Conservation (phyloP, 2,113 vertebrate genomes). For the Oryzias curvinotus region DNA sequence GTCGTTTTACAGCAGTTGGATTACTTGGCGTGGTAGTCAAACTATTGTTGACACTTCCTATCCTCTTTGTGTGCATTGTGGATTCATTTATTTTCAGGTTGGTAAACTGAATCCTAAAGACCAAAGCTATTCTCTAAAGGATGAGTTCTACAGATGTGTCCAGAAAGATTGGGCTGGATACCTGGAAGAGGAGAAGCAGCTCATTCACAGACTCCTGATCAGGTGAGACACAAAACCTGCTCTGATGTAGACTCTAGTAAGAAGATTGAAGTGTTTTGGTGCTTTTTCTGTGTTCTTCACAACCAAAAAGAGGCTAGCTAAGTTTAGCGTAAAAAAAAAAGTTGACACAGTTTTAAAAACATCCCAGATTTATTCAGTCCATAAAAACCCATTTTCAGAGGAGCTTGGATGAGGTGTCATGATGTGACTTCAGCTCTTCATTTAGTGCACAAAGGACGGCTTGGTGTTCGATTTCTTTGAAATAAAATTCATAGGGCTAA, state of each 20-base stretch:
- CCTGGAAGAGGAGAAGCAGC: conserved; percentile 78
- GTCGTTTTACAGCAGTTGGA: conserved; percentile 36
- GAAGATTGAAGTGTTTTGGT: neutral
- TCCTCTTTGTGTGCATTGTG: neutral
- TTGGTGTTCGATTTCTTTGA: conserved; percentile 3
- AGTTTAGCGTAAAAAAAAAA: neutral
- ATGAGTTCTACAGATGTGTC: conserved; percentile 68
- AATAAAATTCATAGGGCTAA: neutral
- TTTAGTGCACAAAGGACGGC: neutral
- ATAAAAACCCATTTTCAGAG: neutral
- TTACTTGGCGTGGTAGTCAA: conserved; percentile 11
- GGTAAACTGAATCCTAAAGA: conserved; percentile 76
- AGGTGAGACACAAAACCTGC: conserved; percentile 62
- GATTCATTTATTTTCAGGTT: conserved; percentile 67
- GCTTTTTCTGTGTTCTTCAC: neutral
- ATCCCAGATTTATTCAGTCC: neutral
- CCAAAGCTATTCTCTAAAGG: conserved; percentile 76
- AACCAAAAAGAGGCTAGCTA: too few species aligned
- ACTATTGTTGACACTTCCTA: conserved; percentile 12
- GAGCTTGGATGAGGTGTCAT: neutral
- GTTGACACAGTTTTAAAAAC: neutral
- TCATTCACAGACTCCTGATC: conserved; percentile 68
- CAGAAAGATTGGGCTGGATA: conserved; percentile 78
- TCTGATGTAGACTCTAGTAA: neutral
- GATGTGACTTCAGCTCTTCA: neutral